A percentile compares a stretch with the other conserved stretches of the same genome.
phyloP scores from a whole-genome alignment of 2,113 vertebrate species.

The Spea bombifrons region DNA sequence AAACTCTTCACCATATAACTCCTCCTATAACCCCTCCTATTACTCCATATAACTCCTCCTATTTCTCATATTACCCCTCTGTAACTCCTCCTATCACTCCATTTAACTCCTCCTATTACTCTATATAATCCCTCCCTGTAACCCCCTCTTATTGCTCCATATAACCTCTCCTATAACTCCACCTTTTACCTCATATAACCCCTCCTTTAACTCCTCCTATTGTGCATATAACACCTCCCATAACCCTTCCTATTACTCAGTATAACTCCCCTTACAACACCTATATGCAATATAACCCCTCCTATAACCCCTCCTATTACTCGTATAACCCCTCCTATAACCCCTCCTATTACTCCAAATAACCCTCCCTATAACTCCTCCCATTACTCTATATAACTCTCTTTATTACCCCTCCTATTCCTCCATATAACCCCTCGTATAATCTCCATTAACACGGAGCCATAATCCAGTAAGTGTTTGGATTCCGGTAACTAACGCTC shows the following conservation, averaged over 20 bases:
- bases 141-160: neutral
- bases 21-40: too few species aligned
- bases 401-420: neutral
- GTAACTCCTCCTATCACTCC: too few species aligned
- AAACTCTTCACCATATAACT: too few species aligned
- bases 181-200: constrained; percentile 1
- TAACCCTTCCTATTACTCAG: neutral
- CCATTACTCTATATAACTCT: neutral
- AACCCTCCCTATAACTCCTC: neutral
- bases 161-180: neutral
- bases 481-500: too few species aligned
- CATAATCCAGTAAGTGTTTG: too few species aligned
- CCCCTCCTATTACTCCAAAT: neutral
- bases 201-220: neutral
- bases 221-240: neutral
- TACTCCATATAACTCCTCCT: too few species aligned
- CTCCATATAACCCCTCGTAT: neutral
- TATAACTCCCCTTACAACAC: neutral
- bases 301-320: neutral
- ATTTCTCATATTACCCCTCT: too few species aligned
- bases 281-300: neutral
- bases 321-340: too few species aligned
- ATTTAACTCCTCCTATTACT: too few species aligned
- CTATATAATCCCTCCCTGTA: too few species aligned
- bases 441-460: too few species aligned